Evolutionary conservation across 35 echinoderm and acorn worm genomes (phyloP).

Genomic region (Heliocidaris erythrogramma): DNA sequence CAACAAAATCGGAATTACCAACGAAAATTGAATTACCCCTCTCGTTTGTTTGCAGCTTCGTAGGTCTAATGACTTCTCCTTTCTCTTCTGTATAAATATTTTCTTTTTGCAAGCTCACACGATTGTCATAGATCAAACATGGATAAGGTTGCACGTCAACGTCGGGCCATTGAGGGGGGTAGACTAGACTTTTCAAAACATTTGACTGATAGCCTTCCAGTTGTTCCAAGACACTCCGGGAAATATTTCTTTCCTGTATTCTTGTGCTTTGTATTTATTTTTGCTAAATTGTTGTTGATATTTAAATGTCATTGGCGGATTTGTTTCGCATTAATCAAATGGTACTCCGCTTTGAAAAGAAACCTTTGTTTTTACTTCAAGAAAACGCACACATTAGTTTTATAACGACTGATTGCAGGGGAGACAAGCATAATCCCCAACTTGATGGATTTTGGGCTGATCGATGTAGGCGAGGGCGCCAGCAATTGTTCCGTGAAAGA

Average conservation of each 20-base stretch:
- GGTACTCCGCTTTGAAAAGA: not conserved
- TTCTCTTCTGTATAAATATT: slow-evolving; percentile 13
- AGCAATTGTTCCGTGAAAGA: not conserved
- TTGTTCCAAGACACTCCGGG: not conserved
- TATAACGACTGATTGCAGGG: not conserved
- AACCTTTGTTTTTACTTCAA: slow-evolving; percentile 1
- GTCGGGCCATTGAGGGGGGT: not conserved
- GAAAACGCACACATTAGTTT: not conserved
- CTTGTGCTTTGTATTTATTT: not conserved
- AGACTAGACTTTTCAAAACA: not conserved
- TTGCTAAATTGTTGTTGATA: slow-evolving; percentile 3
- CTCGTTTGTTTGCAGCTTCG: not conserved
- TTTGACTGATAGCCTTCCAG: not conserved
- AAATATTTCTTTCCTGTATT: not conserved
- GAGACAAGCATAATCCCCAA: not conserved
- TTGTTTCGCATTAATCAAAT: not conserved
- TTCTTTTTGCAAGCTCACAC: not conserved
- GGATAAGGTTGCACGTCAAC: not conserved
- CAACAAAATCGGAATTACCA: slow-evolving; percentile 25
- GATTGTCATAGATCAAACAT: not conserved
- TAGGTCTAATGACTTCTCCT: not conserved
- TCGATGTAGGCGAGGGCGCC: not conserved
- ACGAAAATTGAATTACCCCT: slow-evolving; percentile 28
- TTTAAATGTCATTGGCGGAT: not conserved
- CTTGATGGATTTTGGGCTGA: not conserved